These are phyloP conservation scores for Aplochiton taeniatus DNA, from an alignment of 2,797 vertebrate species.

Conservation along the genomic window DNA sequence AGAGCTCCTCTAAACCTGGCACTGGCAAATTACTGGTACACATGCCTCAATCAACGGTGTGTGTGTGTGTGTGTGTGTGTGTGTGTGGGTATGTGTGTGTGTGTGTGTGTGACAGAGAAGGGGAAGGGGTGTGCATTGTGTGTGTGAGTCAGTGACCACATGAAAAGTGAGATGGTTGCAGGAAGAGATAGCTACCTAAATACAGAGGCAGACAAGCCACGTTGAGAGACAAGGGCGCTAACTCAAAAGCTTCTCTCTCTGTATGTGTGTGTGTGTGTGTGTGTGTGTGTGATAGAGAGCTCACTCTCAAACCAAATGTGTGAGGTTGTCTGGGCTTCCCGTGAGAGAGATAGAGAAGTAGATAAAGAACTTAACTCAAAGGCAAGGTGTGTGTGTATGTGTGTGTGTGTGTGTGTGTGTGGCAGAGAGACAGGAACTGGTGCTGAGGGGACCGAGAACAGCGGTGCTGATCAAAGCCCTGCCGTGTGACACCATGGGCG, in stretches of 20 bases:
- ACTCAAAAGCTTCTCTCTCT: conserved; percentile 55
- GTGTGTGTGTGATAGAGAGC: conserved; percentile 8
- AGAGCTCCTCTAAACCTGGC: too few species aligned
- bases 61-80: conserved; percentile 24
- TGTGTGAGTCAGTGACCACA: conserved; percentile 28
- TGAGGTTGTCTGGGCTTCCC: not conserved
- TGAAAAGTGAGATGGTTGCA: not conserved
- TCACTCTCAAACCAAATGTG: not conserved
- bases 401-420: not conserved
- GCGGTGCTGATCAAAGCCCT: conserved; percentile 74
- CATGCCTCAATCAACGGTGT: not conserved
- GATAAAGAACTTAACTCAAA: conserved; percentile 35
- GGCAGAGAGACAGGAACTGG: conserved; percentile 68
- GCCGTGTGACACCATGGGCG: conserved; percentile 75
- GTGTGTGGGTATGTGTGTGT: not conserved
- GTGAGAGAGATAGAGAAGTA: conserved; percentile 46
- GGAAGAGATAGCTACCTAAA: too few species aligned
- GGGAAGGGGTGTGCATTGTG: too few species aligned
- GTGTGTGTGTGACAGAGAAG: conserved; percentile 4
- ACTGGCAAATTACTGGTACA: too few species aligned
- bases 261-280: conserved; percentile 35
- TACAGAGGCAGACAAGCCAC: too few species aligned
- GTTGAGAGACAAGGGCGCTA: conserved; percentile 51
- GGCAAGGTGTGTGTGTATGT: too few species aligned
- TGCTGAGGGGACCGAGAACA: conserved; percentile 69